Evolutionary conservation across 2,113 vertebrate species (phyloP).

Genomic region (Pelodiscus sinensis): DNA sequence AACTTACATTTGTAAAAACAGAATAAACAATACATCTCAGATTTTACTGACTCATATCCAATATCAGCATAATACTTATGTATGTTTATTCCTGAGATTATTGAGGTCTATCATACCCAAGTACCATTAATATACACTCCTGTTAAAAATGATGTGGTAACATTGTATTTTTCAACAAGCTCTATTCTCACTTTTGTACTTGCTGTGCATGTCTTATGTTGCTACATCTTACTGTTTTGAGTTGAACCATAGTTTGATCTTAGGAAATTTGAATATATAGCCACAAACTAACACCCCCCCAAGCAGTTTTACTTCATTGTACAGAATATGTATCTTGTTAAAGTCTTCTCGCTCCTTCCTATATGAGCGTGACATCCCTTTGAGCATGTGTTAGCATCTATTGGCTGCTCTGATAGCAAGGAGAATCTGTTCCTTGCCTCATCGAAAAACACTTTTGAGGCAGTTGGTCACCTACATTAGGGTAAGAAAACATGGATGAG

Average conservation of each 20-base stretch:
- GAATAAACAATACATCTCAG: neutral
- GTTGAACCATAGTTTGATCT: neutral
- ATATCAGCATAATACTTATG: conserved; percentile 56
- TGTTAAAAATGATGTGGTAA: neutral
- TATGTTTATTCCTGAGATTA: neutral
- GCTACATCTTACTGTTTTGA: neutral
- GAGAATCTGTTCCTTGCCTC: neutral
- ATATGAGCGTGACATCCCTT: neutral
- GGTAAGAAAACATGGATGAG: conserved; percentile 2
- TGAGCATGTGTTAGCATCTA: neutral
- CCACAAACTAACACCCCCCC: neutral
- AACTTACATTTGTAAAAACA: conserved; percentile 45
- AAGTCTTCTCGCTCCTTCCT: neutral
- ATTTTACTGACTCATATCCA: conserved; percentile 38
- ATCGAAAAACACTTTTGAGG: neutral
- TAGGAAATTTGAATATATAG: neutral
- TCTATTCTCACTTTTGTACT: neutral
- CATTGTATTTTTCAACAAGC: neutral
- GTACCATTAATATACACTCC: neutral
- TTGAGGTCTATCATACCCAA: conserved; percentile 18
- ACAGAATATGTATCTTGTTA: neutral
- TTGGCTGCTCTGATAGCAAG: neutral
- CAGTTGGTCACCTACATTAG: neutral
- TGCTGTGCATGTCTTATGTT: neutral
- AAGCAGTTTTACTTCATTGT: neutral